Evolutionary conservation across 2,797 vertebrate genomes (phyloP).

Genomic region (Diglossa cyanea): DNA sequence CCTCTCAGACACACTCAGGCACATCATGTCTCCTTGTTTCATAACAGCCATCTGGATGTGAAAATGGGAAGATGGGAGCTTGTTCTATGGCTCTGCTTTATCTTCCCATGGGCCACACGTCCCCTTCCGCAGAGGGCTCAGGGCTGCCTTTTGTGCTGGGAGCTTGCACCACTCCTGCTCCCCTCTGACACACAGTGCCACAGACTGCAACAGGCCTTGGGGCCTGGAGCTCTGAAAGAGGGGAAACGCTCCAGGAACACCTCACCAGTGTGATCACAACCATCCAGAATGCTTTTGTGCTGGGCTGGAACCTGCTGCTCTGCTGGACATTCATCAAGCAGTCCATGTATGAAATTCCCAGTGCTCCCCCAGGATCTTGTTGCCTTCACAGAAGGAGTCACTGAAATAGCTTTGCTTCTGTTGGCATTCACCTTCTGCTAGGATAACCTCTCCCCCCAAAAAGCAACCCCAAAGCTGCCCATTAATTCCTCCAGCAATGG

Average conservation of each 20-base stretch:
- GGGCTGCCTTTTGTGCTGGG: background rate
- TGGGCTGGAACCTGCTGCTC: background rate
- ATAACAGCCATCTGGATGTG: background rate
- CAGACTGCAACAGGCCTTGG: background rate
- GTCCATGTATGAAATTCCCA: background rate
- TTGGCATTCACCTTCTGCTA: background rate
- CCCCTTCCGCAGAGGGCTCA: background rate
- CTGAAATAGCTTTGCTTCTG: background rate
- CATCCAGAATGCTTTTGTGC: background rate
- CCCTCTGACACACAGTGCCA: background rate
- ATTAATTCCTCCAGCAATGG: background rate
- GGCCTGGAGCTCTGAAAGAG: background rate
- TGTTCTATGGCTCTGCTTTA: background rate
- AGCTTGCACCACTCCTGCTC: background rate
- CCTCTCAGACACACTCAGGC: background rate
- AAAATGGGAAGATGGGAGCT: background rate
- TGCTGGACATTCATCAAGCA: background rate
- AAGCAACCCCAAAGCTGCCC: background rate
- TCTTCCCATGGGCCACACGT: background rate
- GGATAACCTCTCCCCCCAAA: fast-evolving
- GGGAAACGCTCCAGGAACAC: background rate
- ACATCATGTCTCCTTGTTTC: background rate
- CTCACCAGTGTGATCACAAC: background rate
- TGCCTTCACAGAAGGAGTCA: background rate
- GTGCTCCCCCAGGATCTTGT: background rate